phyloP scores from a whole-genome alignment of 2,113 vertebrate genomes.

The Empidonax alnorum region DNA sequence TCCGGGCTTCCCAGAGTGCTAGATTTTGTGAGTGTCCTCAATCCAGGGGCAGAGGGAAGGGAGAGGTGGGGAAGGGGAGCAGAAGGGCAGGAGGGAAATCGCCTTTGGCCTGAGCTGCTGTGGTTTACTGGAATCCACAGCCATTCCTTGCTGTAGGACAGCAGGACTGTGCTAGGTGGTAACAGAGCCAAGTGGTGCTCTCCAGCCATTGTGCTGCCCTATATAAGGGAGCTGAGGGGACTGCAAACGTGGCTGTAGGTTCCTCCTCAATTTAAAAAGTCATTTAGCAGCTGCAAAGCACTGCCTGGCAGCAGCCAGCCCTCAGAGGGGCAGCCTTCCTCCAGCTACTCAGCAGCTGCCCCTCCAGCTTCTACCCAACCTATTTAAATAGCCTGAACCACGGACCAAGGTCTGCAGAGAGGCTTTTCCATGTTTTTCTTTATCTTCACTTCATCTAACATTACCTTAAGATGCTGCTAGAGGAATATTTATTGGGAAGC shows the following conservation, averaged over 20 bases:
- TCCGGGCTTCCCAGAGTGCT: background rate
- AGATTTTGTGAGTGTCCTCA: background rate
- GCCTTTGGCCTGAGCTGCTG: background rate
- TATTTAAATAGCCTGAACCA: background rate
- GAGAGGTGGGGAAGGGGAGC: background rate
- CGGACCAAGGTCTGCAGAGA: background rate
- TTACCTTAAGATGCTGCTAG: background rate
- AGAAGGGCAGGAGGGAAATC: background rate
- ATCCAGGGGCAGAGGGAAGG: background rate
- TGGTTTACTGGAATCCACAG: background rate
- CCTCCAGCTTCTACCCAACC: background rate
- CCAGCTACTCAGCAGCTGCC: background rate
- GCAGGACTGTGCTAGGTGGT: background rate
- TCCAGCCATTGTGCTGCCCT: background rate
- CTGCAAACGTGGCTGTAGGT: background rate
- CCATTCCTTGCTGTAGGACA: background rate
- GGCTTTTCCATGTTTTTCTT: background rate
- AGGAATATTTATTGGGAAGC: background rate
- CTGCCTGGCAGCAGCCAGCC: background rate
- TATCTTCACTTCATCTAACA: background rate
- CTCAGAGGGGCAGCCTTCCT: background rate
- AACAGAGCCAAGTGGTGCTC: background rate
- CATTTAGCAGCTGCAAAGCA: background rate
- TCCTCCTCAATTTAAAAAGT: slow-evolving; percentile 5
- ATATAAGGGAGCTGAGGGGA: background rate